Conservation (phyloP, 2,113 vertebrate genomes). For the Danionella cerebrum region DNA sequence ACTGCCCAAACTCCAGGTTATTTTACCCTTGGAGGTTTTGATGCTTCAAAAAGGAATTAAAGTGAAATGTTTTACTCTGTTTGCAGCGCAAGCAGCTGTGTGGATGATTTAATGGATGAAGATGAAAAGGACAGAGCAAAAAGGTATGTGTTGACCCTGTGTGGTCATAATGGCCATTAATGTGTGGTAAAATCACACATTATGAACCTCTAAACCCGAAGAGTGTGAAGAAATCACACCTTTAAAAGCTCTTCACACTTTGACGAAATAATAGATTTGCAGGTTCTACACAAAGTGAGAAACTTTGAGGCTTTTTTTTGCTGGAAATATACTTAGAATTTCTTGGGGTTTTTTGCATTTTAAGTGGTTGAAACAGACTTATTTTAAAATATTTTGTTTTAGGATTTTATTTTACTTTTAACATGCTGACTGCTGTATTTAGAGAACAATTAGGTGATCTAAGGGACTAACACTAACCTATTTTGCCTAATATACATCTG, state of each 20-base stretch:
- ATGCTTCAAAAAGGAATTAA: not conserved
- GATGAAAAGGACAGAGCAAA: conserved; percentile 91
- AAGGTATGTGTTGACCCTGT: conserved; percentile 60
- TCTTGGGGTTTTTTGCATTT: too few species aligned
- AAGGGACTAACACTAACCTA: too few species aligned
- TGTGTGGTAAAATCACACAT: not conserved
- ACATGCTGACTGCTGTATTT: too few species aligned
- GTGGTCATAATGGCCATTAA: not conserved
- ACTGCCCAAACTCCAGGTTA: too few species aligned
- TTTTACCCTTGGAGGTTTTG: not conserved
- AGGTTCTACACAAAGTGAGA: too few species aligned
- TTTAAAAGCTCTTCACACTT: conserved; percentile 12
- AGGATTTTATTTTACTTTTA: too few species aligned
- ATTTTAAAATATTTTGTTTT: too few species aligned
- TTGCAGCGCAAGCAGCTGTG: conserved; percentile 74
- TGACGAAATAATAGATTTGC: not conserved
- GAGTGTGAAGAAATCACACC: not conserved
- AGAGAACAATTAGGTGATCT: too few species aligned
- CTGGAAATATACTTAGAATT: too few species aligned
- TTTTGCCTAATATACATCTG: too few species aligned
- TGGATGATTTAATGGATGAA: conserved; percentile 86
- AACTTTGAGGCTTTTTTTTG: too few species aligned
- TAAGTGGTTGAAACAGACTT: too few species aligned
- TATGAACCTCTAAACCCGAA: not conserved
- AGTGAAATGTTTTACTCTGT: conserved; percentile 11